A percentile compares a stretch with the other conserved stretches of the same genome.
Evolutionary conservation across 64 coral and sea anemone species (phyloP).

Genomic region (Stichodactyla mertensii): DNA sequence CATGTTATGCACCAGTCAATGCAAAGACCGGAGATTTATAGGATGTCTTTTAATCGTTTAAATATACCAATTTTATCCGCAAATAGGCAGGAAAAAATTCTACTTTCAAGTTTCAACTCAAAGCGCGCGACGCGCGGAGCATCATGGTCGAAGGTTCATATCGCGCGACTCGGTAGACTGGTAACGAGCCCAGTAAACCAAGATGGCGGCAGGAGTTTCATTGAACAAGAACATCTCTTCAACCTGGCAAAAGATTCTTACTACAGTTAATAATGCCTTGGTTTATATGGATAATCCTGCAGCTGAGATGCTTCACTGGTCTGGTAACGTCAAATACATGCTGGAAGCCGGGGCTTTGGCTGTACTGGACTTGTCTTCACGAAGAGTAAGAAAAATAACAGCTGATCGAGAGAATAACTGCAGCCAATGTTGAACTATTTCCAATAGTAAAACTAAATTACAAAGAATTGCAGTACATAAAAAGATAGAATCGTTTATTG

Average conservation of each 20-base stretch:
- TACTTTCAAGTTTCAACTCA: no score
- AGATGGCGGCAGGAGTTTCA: constrained; percentile 80
- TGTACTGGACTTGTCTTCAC: constrained; percentile 62
- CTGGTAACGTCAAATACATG: constrained; percentile 67
- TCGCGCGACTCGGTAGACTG: background rate
- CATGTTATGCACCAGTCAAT: no score
- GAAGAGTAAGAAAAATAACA: constrained; percentile 18
- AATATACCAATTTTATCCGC: no score
- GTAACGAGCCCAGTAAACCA: constrained; percentile 20
- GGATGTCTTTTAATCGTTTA: no score
- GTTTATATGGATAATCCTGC: constrained; percentile 75
- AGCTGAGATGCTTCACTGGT: constrained; percentile 84
- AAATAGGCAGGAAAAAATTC: no score
- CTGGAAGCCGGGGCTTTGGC: constrained; percentile 79
- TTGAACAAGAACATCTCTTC: constrained; percentile 46
- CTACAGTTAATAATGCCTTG: constrained; percentile 87
- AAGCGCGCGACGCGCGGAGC: background rate
- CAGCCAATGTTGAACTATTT: no score
- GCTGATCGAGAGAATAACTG: no score
- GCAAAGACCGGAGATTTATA: no score
- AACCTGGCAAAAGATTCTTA: constrained; percentile 82
- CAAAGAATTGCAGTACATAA: no score
- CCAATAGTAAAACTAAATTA: no score
- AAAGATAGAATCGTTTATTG: no score
- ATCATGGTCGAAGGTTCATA: background rate